These are phyloP conservation scores for Zootermopsis nevadensis DNA, from an alignment of 2,888 invertebrate genomes.

Conservation along the genomic window DNA sequence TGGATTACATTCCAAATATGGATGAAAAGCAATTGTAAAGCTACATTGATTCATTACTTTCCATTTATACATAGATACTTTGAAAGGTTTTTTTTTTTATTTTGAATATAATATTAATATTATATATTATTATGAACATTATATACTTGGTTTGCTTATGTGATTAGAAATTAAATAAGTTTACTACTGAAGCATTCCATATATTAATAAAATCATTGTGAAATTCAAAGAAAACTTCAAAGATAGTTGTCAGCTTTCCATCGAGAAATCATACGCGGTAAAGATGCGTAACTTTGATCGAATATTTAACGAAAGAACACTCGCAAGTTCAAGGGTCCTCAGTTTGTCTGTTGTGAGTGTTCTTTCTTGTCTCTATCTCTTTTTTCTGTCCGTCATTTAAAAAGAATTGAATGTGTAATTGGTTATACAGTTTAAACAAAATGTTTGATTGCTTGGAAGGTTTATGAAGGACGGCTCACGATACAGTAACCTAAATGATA, in stretches of 20 bases:
- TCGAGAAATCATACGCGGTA: no score
- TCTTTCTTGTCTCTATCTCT: no score
- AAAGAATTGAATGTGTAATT: not conserved
- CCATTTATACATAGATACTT: slow-evolving; percentile 2
- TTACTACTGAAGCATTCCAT: slow-evolving; percentile 13
- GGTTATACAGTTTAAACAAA: slow-evolving; percentile 15
- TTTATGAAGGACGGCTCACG: not conserved
- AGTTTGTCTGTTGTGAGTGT: no score
- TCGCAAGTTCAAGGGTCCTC: no score
- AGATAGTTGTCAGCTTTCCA: not conserved
- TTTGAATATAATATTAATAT: slow-evolving; percentile 27
- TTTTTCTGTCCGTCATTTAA: no score
- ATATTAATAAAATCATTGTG: not conserved
- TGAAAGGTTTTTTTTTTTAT: slow-evolving; percentile 24
- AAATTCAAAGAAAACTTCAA: not conserved
- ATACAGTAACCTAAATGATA: not conserved
- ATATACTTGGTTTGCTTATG: slow-evolving; percentile 18
- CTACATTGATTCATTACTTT: not conserved
- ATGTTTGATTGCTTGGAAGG: slow-evolving; percentile 17
- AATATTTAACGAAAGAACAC: no score
- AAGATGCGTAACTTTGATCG: no score
- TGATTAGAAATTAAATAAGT: not conserved
- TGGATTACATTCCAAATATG: slow-evolving; percentile 94
- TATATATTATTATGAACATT: slow-evolving; percentile 6
- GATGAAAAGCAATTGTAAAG: slow-evolving; percentile 62